These are phyloP conservation scores for Parnassius mnemosyne DNA, from an alignment of 2,888 invertebrate genomes.

Conservation along the genomic window DNA sequence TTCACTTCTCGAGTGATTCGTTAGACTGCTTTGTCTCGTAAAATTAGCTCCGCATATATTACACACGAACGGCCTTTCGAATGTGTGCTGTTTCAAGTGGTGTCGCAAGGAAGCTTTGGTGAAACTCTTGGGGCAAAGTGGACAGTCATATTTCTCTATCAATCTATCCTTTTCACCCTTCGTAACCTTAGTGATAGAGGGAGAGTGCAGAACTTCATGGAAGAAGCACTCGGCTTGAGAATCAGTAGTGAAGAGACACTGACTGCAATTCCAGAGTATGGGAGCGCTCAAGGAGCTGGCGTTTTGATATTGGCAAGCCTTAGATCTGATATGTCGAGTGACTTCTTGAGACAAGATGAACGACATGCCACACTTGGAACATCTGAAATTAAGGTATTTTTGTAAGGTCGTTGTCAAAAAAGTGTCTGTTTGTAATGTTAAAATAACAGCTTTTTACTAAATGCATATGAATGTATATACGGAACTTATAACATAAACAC, in stretches of 20 bases:
- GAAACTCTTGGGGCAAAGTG: constrained; percentile 83
- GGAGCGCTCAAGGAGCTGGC: constrained; percentile 42
- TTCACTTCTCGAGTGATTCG: constrained; percentile 79
- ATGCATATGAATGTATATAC: too few species aligned
- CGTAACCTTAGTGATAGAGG: constrained; percentile 51
- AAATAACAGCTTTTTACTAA: too few species aligned
- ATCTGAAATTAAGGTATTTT: constrained; percentile 66
- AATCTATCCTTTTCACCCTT: constrained; percentile 46
- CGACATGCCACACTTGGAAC: constrained; percentile 85
- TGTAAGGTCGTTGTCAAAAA: too few species aligned
- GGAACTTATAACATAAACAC: too few species aligned
- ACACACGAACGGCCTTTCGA: constrained; percentile 86
- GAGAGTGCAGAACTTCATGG: constrained; percentile 85
- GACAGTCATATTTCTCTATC: constrained; percentile 82
- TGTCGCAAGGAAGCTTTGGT: constrained; percentile 83
- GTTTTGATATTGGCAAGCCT: constrained; percentile 74
- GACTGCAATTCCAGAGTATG: constrained; percentile 78
- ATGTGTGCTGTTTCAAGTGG: constrained; percentile 87
- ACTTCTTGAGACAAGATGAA: constrained; percentile 88
- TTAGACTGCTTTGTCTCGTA: constrained; percentile 83
- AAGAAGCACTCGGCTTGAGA: constrained; percentile 86
- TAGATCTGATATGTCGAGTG: constrained; percentile 84
- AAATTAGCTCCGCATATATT: constrained; percentile 83
- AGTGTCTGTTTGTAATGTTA: too few species aligned
- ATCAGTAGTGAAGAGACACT: constrained; percentile 82